Evolutionary conservation across 2,113 vertebrate species (phyloP), one percentile per base, ranked within the genome.

Genomic region (Fukomys damarensis): DNA sequence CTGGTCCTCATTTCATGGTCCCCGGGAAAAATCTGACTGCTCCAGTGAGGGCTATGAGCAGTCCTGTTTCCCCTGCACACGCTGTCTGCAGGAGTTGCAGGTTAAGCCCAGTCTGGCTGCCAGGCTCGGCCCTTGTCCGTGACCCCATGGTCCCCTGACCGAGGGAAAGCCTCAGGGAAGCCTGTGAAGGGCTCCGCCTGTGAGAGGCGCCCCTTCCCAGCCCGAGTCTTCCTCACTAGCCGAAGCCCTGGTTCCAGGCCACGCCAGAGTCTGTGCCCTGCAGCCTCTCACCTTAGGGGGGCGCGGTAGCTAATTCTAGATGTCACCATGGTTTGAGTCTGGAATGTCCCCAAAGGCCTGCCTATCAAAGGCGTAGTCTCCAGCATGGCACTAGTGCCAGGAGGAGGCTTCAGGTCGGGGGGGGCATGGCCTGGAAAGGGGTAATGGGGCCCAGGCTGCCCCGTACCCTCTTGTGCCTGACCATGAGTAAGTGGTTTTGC

Each of bases 1-100:
- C 63, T 3, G 1, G 24, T 16, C 32, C 11, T 4, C 0, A 3
- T 8, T 17, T 1, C 2, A 0, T 13, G 5, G 38, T 41, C 41
- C 66, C 65, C 5, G 4, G 58, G 41, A 65, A 30, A 43, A 16
- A 7, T 2, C 12, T 3, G 32, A 86, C 88, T 4, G 1, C 17
- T 17, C 58, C 35, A 56, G 2, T 6, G 10, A 24, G 14, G 13
- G 22, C 66, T 19, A 19, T 1, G 20, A 70, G 66, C 35, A n/a
- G 35, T 16, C 66, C 35, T n/a, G 20, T 38, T 38, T 70, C 17
- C 66, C 35, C 35, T 38, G 66, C 8, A 19, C 14, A 35, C 35
- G 17, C 7, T 35, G 16, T 32, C 74, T 77, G 43, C 26, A 49
- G 43, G 13, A 30, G 43, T 7, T 77, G 38, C 32, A 38, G 19